Evolutionary conservation across 1,140 invertebrate species (phyloP), one percentile per base, ranked within the genome.

Genomic region (Neodiprion lecontei): DNA sequence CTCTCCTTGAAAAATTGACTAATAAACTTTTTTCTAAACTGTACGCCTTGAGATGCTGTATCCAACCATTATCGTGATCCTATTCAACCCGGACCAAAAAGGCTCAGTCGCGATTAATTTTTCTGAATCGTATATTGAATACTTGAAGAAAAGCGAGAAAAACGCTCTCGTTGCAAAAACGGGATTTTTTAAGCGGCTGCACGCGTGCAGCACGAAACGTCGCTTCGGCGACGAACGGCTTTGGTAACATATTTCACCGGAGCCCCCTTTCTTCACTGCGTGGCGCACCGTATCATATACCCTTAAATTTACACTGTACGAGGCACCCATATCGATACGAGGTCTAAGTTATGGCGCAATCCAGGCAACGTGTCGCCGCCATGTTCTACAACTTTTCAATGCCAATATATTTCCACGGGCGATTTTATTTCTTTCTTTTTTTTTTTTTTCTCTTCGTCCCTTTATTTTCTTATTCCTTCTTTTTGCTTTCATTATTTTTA

Each of bases 311-410:
- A 78, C 80, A 80, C 79, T 80, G 78, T 81, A 69, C 21, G 67
- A 61, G 53, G 53, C 53, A 61, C 76, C 77, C 77, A 80, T 83
- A 82, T 83, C 78, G 81, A 79, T 80, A 82, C 77, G 66, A 75
- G 74, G 78, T 71, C 76, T 83, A 84, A 88, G 84, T 88, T 87
- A 88, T 83, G 79, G 79, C 78, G 83, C 85, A 82, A 86, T 87
- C 84, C 77, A 77, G 77, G 84, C 85, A 87, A 85, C 81, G 84
- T 88, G 85, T 86, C 85, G 83, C 84, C 77, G 79, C 75, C 82
- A 81, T 87, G 84, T 87, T 85, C 83, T 78, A 86, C 85, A 86
- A 87, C 85, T 88, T 87, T 88, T 86, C 84, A 85, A 84, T 82
- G 81, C 84, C 84, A 82, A 84, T 82, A 85, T 86, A 85, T 85